A percentile compares a stretch with the other conserved stretches of the same genome.
Conservation (phyloP, 2,888 invertebrate genomes). For the Alsophila aescularia region DNA sequence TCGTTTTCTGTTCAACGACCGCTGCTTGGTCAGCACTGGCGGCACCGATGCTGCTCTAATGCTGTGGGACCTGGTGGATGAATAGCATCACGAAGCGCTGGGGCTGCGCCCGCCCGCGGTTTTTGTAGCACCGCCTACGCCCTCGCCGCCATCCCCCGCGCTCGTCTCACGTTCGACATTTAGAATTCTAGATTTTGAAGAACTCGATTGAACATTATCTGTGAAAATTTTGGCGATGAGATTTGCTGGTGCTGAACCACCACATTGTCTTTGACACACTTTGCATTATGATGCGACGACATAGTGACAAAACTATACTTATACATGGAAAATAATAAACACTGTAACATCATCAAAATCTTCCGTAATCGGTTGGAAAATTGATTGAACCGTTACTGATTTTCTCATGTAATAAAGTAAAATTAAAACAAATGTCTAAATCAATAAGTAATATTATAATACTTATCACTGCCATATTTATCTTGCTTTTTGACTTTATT, state of each 20-base stretch:
- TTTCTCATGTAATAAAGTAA: not conserved
- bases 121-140: constrained; percentile 70
- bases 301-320: not conserved
- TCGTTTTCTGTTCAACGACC: constrained; percentile 94
- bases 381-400: not conserved
- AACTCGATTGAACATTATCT: constrained; percentile 64
- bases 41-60: constrained; percentile 95
- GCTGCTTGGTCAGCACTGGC: constrained; percentile 93
- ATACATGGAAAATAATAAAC: not conserved
- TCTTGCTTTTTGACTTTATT: constrained; percentile 9
- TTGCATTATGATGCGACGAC: too few relatives aligned
- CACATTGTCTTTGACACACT: not conserved
- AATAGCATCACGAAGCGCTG: constrained; percentile 83
- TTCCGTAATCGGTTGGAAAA: too few relatives aligned
- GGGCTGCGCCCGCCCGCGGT: constrained; percentile 67
- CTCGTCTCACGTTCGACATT: constrained; percentile 59
- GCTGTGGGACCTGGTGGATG: constrained; percentile 95
- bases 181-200: constrained; percentile 71
- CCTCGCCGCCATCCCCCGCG: constrained; percentile 68
- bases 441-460: not conserved
- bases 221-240: constrained; percentile 23
- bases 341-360: too few relatives aligned
- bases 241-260: constrained; percentile 22
- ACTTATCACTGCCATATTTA: constrained; percentile 28
- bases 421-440: not conserved